Base-by-base conservation (phyloP, 2,113 vertebrate genomes). In the Columba livia region DNA sequence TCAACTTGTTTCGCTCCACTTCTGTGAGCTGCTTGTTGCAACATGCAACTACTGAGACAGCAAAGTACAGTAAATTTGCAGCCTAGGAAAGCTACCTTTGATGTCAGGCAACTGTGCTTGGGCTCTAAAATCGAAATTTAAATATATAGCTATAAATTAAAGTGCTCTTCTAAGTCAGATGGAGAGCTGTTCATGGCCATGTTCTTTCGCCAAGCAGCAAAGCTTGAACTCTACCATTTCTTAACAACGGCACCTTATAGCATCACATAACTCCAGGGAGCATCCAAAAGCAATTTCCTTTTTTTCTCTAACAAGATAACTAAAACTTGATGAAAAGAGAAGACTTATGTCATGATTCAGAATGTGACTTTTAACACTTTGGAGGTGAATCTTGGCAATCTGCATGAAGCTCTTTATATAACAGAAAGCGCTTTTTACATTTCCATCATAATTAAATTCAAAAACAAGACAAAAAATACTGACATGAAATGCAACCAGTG, bases 271-370 rank as follows among this genome's bases (percentile, higher is more conserved):
- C 96, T 96, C 73, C 92, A 94, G 80, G 48, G 64, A 81, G 72
- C 73, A 96, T 74, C 57, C 94, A 83, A 96, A 97, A 97, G 88
- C 57, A 97, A 96, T 95, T 91, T 97, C 84, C 57, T 90, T 90
- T 84, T 53, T 47, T 88, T 91, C 14, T 72, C 36, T 60, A 51
- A 81, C 31, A 42, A 62, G 78, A 85, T 77, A 95, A 73, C 42
- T 93, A 88, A 95, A 94, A 90, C 75, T 90, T 90, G 32, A 95
- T 73, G 79, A 86, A 90, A 96, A 96, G 32, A 80, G 15, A 92
- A 91, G 57, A 94, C 54, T 93, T 89, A 47, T 80, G 48, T 74
- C 78, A 66, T 78, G 85, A 97, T 97, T 95, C 96, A 96, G 82
- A 96, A 91, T 70, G 48, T 7, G 21, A 85, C 75, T 96, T 97